These are phyloP conservation scores for Sceliomorpha sp. DNA, from an alignment of 2,888 invertebrate genomes.

Conservation along the genomic window DNA sequence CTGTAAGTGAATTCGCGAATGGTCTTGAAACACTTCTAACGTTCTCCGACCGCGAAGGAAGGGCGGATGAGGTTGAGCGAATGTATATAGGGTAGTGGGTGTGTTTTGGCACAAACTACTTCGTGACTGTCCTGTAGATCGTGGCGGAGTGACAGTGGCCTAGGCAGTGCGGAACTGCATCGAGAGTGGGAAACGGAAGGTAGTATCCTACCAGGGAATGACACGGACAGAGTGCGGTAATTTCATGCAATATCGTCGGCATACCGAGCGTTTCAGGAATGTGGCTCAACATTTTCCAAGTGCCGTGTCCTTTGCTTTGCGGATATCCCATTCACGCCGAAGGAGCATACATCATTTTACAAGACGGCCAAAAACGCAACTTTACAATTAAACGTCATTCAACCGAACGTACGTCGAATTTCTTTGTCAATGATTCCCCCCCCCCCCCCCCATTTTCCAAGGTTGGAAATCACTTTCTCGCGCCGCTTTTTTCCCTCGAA, in stretches of 20 bases:
- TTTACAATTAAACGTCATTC: constrained; percentile 45
- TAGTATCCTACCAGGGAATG: constrained; percentile 67
- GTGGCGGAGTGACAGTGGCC: constrained; percentile 44
- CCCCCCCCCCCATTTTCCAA: too few species aligned
- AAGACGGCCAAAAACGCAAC: constrained; percentile 41
- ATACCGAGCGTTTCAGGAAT: constrained; percentile 78
- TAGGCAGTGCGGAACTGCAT: constrained; percentile 37
- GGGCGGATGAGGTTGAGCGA: constrained; percentile 38
- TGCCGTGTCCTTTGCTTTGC: constrained; percentile 56
- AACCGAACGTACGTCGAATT: too few species aligned
- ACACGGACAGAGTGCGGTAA: constrained; percentile 79
- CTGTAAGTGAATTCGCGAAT: constrained; percentile 51
- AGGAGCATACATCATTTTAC: constrained; percentile 56
- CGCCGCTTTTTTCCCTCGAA: too few species aligned
- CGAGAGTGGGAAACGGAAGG: constrained; percentile 40
- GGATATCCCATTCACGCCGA: constrained; percentile 47
- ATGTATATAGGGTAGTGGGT: constrained; percentile 46
- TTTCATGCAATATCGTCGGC: constrained; percentile 78
- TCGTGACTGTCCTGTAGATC: constrained; percentile 55
- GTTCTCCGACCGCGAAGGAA: constrained; percentile 39
- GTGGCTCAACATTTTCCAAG: constrained; percentile 78
- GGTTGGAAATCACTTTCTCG: too few species aligned
- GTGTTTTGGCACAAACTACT: constrained; percentile 53
- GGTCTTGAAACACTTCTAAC: constrained; percentile 55
- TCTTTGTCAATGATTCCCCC: too few species aligned